Base-by-base conservation (phyloP, 2,888 invertebrate genomes). In the Meiosimyza decipiens region DNA sequence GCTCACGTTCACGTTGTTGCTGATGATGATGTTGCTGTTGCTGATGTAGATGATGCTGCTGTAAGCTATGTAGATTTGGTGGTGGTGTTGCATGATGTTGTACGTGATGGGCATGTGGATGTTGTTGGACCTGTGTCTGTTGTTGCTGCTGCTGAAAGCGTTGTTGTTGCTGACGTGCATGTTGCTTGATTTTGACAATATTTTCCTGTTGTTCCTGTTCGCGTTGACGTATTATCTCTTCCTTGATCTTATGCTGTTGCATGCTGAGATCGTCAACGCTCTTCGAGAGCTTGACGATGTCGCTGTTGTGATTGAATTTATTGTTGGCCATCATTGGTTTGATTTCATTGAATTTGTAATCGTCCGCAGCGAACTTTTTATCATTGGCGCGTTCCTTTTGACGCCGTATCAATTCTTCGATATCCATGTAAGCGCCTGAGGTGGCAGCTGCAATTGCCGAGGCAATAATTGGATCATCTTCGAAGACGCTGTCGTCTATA, bases 391-490 rank as follows among this genome's bases (percentile, higher is more conserved):
- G 81, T 67, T 84, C 85, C 77, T 87, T 85, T 71, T 86, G 85
- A 3, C 84, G 81, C 49, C 85, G 77, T 52, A 87, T 82, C 59
- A 87, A 77, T 78, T 87, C 87, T 15, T 86, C 86, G 63, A 87
- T 87, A 72, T 87, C 87, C 87, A 87, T 86, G 73, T 83, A 85
- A 65, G 87, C 86, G 40, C 86, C 87, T 49, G 87, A 86, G 64
- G 87, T 86, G 57, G 87, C 87, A 2, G 87, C 87, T 5, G 87
- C 86, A 51, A 87, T 86, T 64, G 87, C 87, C 50, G 87, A 86
- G 3, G 86, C 85, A 71, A 87, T 87, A 63, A 87, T 84, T n/a
- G 87, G 87, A 80, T 87, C 87, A 71, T 87, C 87, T 80, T 87
- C 87, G 68, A 87, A 87, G 28, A 87, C 85, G 71, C 87, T 87